Percentiles rank a stretch among this genome's conserved stretches.
Evolutionary conservation across 2,888 invertebrate genomes (phyloP).

Genomic region (Hydraecia micacea): DNA sequence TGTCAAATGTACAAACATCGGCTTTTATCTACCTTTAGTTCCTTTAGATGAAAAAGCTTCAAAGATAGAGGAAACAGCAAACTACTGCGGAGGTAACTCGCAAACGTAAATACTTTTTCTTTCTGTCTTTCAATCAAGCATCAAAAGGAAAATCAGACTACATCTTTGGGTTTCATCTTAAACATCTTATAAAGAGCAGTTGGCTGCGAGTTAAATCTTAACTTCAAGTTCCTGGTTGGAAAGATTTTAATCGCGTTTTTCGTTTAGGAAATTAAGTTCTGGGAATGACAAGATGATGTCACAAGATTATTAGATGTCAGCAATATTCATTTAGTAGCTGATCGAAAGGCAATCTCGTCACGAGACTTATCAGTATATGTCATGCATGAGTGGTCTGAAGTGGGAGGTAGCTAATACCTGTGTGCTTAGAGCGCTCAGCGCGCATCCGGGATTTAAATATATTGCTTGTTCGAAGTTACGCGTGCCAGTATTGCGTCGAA

Average conservation of each 20-base stretch:
- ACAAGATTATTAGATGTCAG: not conserved
- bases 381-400: slow-evolving; percentile 22
- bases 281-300: slow-evolving; percentile 16
- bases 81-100: slow-evolving; percentile 33
- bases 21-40: slow-evolving; percentile 7
- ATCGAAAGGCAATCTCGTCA: slow-evolving; percentile 21
- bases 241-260: slow-evolving; percentile 1
- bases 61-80: slow-evolving; percentile 30
- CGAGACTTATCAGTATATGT: slow-evolving; percentile 27
- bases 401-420: not conserved
- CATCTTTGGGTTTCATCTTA: slow-evolving; percentile 15
- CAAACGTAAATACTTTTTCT: slow-evolving; percentile 10
- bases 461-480: slow-evolving; percentile 20
- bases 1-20: not conserved
- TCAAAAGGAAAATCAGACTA: slow-evolving; percentile 49
- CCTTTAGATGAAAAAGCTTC: slow-evolving; percentile 13
- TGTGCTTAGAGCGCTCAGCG: not conserved
- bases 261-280: not conserved
- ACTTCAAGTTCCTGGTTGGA: not conserved
- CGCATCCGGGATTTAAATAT: slow-evolving; percentile 44
- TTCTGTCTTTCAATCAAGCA: slow-evolving; percentile 23
- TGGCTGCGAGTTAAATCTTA: not conserved
- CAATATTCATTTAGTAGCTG: slow-evolving; percentile 8
- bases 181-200: not conserved
- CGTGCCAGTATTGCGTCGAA: not conserved